These are phyloP conservation scores for Drosophila imparisetae DNA, from an alignment of 2,888 invertebrate species.

Conservation along the genomic window DNA sequence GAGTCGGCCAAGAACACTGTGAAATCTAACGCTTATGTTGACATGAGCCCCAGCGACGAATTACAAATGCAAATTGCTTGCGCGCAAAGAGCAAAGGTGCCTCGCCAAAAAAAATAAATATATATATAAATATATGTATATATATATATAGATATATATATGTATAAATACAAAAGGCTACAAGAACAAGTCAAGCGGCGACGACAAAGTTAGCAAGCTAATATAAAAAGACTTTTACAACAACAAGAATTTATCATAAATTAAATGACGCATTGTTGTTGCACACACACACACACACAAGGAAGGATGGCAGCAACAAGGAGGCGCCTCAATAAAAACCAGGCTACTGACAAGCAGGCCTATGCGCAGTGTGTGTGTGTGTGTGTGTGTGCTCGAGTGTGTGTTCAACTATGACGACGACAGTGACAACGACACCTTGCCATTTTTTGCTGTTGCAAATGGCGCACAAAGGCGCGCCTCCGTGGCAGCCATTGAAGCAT, in stretches of 20 bases:
- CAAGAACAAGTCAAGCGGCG: conserved; percentile 21
- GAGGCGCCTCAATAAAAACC: conserved; percentile 44
- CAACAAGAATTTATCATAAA: conserved; percentile 70
- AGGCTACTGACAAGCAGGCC: conserved; percentile 19
- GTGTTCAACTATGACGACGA: conserved; percentile 46
- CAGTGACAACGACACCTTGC: conserved; percentile 37
- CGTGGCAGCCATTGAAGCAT: conserved; percentile 48
- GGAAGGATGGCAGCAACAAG: conserved; percentile 11
- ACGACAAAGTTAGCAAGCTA: conserved; percentile 68
- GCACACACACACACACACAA: conserved; percentile 43
- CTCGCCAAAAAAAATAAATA: background rate
- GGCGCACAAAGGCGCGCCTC: conserved; percentile 32
- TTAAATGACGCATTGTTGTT: conserved; percentile 76
- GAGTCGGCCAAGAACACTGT: conserved; percentile 59
- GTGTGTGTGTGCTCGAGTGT: conserved; percentile 15
- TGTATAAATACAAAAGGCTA: conserved; percentile 25
- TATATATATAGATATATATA: background rate
- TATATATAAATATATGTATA: background rate
- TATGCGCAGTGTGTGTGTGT: conserved; percentile 2
- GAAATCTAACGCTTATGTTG: conserved; percentile 73
- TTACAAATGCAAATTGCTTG: conserved; percentile 80
- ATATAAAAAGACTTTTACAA: conserved; percentile 73
- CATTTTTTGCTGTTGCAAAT: background rate
- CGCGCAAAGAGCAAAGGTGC: conserved; percentile 36
- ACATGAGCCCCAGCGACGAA: conserved; percentile 75